Evolutionary conservation across 2,113 vertebrate species (phyloP), one percentile per base, ranked within the genome.

Genomic region (Xenopus laevis): DNA sequence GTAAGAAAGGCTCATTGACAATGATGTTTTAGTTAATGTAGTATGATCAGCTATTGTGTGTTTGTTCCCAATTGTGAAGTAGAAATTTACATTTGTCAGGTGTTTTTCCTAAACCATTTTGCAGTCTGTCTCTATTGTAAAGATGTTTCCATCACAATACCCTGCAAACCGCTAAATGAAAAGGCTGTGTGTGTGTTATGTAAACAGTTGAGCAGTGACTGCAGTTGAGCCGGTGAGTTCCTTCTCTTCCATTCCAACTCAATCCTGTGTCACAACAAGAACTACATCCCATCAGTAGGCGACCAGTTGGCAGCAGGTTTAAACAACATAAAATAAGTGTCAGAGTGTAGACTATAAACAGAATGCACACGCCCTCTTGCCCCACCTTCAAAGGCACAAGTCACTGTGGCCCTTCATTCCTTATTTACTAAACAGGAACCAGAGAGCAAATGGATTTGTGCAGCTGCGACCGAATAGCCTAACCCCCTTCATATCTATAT

Each of bases 341-440:
- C 79, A 53, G 78, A 84, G 87, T 92, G 82, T 91, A 83, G 78
- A 92, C 89, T 91, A 87, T 87, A 91, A 92, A 93, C 92, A 93
- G 87, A 89, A 85, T 78, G 85, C 81, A 80, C 75, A 84, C 84
- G 82, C 86, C 80, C 74, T 84, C 83, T 83, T 79, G 71, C 79
- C 86, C 72, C 81, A 70, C 85, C 85, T 84, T 80, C 77, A 79
- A 57, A 65, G 89, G 77, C 17, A 84, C 83, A 81, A 83, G 81
- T 67, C 74, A 52, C 80, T 78, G 74, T 61, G 33, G 73, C 76
- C 57, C 17, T 4, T 4, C 53, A 33, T 45, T 20, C 50, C 1
- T 1, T 92, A 83, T 92, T 92, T 89, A 83, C 86, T 85, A 88
- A 91, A 92, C 87, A 89, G 78, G 83, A 53, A 83, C 83, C 79